Evolutionary conservation across 2,113 vertebrate genomes (phyloP).

Genomic region (Carassius auratus): DNA sequence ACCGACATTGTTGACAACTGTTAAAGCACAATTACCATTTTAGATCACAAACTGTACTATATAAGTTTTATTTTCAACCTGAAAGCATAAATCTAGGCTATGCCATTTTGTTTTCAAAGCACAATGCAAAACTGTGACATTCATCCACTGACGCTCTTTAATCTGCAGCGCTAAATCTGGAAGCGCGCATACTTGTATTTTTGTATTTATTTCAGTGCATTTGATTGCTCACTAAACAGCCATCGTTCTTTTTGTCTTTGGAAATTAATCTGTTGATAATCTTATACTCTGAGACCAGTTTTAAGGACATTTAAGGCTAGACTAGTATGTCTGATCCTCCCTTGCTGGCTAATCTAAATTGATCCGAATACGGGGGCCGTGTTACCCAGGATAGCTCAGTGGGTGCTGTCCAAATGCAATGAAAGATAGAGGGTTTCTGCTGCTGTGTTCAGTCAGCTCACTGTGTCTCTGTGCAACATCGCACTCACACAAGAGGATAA

Average conservation of each 20-base stretch:
- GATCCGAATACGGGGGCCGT: constrained; percentile 7
- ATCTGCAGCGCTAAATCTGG: too few relatives aligned
- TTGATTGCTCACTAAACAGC: neutral
- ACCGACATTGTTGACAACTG: too few relatives aligned
- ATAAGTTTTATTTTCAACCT: too few relatives aligned
- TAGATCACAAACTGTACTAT: too few relatives aligned
- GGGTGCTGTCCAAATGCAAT: constrained; percentile 32
- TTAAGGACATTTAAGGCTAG: neutral
- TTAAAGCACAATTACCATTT: too few relatives aligned
- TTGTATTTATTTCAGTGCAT: neutral
- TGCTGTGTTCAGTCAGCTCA: constrained; percentile 3
- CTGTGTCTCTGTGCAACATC: neutral
- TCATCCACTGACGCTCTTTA: too few relatives aligned
- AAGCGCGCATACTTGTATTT: too few relatives aligned
- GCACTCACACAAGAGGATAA: neutral
- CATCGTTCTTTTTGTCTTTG: neutral
- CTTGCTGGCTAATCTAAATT: constrained; percentile 36
- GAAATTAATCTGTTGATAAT: neutral
- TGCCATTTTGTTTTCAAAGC: too few relatives aligned
- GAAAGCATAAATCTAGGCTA: too few relatives aligned
- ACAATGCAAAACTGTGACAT: too few relatives aligned
- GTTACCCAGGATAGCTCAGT: constrained; percentile 34
- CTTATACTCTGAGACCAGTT: neutral
- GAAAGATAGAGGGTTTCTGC: constrained; percentile 18
- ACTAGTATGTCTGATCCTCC: constrained; percentile 28